These are phyloP conservation scores for Apamea anceps DNA, from an alignment of 2,888 invertebrate species.

Conservation along the genomic window DNA sequence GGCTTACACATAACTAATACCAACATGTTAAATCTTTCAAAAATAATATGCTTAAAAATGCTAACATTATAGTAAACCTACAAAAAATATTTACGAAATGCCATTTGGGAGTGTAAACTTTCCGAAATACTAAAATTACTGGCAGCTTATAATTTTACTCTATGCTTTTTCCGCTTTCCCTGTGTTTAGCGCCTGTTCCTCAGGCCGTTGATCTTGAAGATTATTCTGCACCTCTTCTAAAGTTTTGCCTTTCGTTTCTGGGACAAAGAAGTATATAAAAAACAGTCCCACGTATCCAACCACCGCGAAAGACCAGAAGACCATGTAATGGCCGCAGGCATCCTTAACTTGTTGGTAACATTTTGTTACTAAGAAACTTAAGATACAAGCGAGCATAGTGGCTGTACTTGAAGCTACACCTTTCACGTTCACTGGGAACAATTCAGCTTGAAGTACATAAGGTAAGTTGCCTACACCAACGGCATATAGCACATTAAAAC, in stretches of 20 bases:
- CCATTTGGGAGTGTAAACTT: slow-evolving; percentile 21
- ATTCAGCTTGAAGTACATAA: slow-evolving; percentile 91
- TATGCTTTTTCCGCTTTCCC: slow-evolving; percentile 48
- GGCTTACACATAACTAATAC: slow-evolving; percentile 19
- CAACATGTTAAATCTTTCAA: slow-evolving; percentile 26
- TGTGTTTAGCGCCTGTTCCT: slow-evolving; percentile 70
- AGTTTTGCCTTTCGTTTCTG: slow-evolving; percentile 92
- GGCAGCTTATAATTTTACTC: slow-evolving; percentile 4
- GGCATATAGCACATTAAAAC: slow-evolving; percentile 91
- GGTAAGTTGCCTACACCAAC: slow-evolving; percentile 91
- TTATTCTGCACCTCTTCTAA: slow-evolving; percentile 91
- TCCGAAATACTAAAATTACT: slow-evolving; percentile 13
- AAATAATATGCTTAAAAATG: slow-evolving; percentile 37
- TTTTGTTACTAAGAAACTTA: slow-evolving; percentile 91
- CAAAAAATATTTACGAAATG: slow-evolving; percentile 16
- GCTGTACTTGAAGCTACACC: slow-evolving; percentile 90
- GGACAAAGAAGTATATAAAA: slow-evolving; percentile 90
- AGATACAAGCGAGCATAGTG: slow-evolving; percentile 89
- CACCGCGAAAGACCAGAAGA: slow-evolving; percentile 90
- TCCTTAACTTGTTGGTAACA: slow-evolving; percentile 90
- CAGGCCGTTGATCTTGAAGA: slow-evolving; percentile 80
- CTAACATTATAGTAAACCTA: slow-evolving; percentile 8
- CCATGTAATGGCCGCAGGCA: slow-evolving; percentile 89
- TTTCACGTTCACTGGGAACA: slow-evolving; percentile 92
- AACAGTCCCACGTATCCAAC: slow-evolving; percentile 89